phyloP scores from a whole-genome alignment of 1,140 invertebrate genomes.

The Dryas iulia region DNA sequence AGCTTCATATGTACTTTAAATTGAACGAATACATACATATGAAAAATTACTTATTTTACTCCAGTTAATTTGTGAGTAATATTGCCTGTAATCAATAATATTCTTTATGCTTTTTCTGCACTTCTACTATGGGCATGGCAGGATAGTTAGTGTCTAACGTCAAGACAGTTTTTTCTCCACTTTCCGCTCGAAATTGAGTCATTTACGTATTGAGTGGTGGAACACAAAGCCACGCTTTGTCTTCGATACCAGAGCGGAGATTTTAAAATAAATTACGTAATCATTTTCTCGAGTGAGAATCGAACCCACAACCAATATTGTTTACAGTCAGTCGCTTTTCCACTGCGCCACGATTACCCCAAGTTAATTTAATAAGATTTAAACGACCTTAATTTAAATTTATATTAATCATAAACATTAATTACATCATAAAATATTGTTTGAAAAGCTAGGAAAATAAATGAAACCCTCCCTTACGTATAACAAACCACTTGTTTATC shows the following conservation, averaged over 20 bases:
- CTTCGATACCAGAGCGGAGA: no score
- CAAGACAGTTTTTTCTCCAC: no score
- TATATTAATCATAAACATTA: no score
- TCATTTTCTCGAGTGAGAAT: background rate
- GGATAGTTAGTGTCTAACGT: no score
- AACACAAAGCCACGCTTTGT: background rate
- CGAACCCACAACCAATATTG: background rate
- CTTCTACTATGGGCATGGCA: no score
- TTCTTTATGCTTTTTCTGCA: no score
- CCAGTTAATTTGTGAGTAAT: background rate
- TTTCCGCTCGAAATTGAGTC: no score
- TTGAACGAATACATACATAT: background rate
- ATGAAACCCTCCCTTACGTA: background rate
- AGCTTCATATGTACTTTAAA: background rate
- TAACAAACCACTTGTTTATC: conserved; percentile 3
- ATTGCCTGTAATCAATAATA: background rate
- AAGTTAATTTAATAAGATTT: background rate
- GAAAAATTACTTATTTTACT: background rate
- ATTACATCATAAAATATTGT: background rate
- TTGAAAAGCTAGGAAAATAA: background rate
- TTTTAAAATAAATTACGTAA: no score
- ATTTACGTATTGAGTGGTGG: no score
- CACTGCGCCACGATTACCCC: background rate
- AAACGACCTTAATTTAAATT: background rate
- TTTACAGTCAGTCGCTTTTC: background rate